Conservation (phyloP, 2,797 vertebrate genomes). For the Premnoplex brunnescens region DNA sequence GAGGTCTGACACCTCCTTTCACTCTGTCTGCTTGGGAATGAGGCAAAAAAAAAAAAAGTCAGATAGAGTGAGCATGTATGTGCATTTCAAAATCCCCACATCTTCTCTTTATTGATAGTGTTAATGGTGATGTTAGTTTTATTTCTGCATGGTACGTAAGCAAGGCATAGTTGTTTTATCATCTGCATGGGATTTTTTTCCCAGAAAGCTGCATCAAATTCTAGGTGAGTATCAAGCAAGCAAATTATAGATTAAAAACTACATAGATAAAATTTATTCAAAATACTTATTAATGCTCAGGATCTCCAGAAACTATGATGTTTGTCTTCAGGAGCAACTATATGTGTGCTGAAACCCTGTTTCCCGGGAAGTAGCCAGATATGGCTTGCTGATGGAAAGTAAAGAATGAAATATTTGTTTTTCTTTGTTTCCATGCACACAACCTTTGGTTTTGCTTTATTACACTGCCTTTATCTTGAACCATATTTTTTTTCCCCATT, state of each 20-base stretch:
- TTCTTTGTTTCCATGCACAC: background rate
- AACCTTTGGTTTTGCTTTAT: background rate
- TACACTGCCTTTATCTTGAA: background rate
- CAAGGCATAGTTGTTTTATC: background rate
- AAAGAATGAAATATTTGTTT: background rate
- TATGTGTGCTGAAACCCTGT: background rate
- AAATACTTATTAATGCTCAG: background rate
- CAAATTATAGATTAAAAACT: background rate
- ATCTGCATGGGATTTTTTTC: rapidly evolving
- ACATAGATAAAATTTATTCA: background rate
- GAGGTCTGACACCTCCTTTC: background rate
- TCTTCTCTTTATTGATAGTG: background rate
- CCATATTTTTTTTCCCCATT: background rate
- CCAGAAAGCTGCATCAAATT: background rate
- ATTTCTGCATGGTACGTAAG: background rate
- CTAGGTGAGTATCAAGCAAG: background rate
- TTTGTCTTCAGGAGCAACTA: background rate
- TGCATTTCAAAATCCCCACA: background rate
- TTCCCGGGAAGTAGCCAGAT: background rate
- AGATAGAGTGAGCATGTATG: rapidly evolving
- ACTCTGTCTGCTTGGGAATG: background rate
- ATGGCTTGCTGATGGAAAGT: background rate
- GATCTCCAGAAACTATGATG: background rate
- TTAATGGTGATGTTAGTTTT: background rate
- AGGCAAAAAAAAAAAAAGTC: background rate